Percentiles rank a stretch among this genome's conserved stretches.
Evolutionary conservation across 1,140 invertebrate species (phyloP).

Genomic region (Daktulosphaira vitifoliae): DNA sequence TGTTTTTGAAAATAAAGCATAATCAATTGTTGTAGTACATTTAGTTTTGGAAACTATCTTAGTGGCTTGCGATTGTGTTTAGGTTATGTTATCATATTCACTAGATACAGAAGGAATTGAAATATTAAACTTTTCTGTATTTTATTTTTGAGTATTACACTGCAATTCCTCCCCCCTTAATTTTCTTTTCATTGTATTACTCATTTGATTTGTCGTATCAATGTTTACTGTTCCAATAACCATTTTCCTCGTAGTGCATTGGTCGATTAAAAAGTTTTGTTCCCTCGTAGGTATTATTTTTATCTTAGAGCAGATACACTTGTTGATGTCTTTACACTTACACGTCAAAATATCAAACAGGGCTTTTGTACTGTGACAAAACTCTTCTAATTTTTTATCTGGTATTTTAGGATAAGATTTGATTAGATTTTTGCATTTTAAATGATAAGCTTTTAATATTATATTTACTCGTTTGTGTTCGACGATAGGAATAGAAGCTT

Average conservation of each 20-base stretch:
- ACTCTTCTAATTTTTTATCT: constrained; percentile 15
- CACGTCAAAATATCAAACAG: constrained; percentile 23
- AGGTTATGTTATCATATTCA: too few species aligned
- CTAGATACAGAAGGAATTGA: not conserved
- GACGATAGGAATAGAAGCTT: constrained; percentile 10
- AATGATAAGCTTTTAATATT: constrained; percentile 3
- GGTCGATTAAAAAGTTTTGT: constrained; percentile 13
- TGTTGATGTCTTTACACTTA: constrained; percentile 11
- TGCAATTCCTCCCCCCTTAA: not conserved
- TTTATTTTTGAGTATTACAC: not conserved
- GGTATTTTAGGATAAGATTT: not conserved
- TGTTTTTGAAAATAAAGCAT: not conserved
- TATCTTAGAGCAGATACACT: constrained; percentile 2
- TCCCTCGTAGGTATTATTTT: constrained; percentile 2
- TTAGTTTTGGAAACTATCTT: not conserved
- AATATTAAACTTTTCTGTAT: not conserved
- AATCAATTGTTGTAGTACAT: not conserved
- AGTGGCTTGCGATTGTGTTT: not conserved
- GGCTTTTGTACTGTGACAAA: not conserved
- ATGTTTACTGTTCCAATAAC: constrained; percentile 9
- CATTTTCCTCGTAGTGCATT: constrained; percentile 11
- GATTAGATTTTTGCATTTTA: constrained; percentile 14
- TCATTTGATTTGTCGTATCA: not conserved
- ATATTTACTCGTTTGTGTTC: not conserved
- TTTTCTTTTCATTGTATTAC: not conserved